Evolutionary conservation across 2,888 invertebrate species (phyloP), one percentile per base, ranked within the genome.

Genomic region (Phyllotreta cruciferae): DNA sequence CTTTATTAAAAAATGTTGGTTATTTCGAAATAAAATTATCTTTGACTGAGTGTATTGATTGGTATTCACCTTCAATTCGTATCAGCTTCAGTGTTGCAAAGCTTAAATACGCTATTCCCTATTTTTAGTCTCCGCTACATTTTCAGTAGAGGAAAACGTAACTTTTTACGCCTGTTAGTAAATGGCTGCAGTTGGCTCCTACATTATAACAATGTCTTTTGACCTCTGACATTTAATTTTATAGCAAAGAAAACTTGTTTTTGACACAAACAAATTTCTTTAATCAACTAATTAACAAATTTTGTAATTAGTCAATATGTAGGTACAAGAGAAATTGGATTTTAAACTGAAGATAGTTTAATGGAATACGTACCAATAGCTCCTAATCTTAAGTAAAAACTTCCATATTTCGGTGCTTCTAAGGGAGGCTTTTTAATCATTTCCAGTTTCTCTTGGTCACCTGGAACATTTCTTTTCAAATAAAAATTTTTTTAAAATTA

Each of bases 351-450:
- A 10, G 24, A 9, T n/a, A 42, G 6, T 5, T 42, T 10, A 9
- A 42, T 6, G 11, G 5, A 44, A 52, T 53, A 67, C 85, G 84
- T 80, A 93, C 93, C 92, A 70, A 96, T 94, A 66, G 95, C 95
- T 13, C 95, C 95, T 91, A 95, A 93, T 71, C 95, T 86, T 64
- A 96, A 84, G 81, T 96, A 96, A 81, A 96, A 95, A 81, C 94
- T 94, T 55, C 95, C 95, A 75, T 93, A 94, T 80, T 94, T 74
- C 35, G 64, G 63, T n/a, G 64, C 63, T 9, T 61, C 6, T 11
- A 56, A 58, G 3, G 64, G 56, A 1, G n/a, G 7, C 41, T 61
- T 66, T 7, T 58, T 66, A 10, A 67, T 54, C 1, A 56, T 8
- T 36, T 66, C 63, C 6, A 57, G 8, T 55, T 66, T 64, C 34